A percentile compares a stretch with the other conserved stretches of the same genome.
Conservation (phyloP, 1,140 invertebrate species). For the Conopomorpha cramerella region DNA sequence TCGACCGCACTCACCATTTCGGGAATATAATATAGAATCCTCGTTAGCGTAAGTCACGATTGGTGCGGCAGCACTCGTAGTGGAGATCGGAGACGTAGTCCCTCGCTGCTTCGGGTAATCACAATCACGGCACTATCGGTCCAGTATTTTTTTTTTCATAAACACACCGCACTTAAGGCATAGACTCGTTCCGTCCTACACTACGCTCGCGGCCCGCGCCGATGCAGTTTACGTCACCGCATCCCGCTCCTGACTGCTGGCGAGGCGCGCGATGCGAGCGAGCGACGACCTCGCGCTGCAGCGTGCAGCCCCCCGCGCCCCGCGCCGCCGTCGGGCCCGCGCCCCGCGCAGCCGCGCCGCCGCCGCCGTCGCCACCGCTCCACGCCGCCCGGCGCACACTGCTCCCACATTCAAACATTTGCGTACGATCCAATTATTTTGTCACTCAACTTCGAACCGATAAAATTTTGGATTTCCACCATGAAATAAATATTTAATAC, state of each 20-base stretch:
- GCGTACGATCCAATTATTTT: no score
- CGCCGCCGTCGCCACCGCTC: constrained; percentile 51
- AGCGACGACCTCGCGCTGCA: constrained; percentile 55
- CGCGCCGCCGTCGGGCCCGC: constrained; percentile 55
- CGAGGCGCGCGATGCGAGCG: constrained; percentile 48
- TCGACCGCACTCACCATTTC: constrained; percentile 59
- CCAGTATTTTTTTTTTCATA: no score
- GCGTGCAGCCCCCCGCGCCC: constrained; percentile 38
- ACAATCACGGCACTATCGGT: no score
- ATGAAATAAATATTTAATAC: no score
- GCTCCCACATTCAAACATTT: no score
- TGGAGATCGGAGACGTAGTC: constrained; percentile 47
- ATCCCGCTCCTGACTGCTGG: constrained; percentile 59
- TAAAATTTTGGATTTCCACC: no score
- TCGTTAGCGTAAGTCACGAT: constrained; percentile 20
- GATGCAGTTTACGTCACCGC: constrained; percentile 58
- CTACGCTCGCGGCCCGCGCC: constrained; percentile 51
- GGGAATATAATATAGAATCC: no score
- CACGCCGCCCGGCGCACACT: no score
- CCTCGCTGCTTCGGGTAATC: no score
- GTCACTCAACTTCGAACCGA: no score
- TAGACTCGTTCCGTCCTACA: constrained; percentile 53
- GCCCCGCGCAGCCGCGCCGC: constrained; percentile 54
- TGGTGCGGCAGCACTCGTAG: constrained; percentile 41
- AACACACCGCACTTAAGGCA: constrained; percentile 35